Percentiles rank a stretch among this genome's conserved stretches.
Evolutionary conservation across 2,797 vertebrate genomes (phyloP).

Genomic region (Bucorvus abyssinicus): DNA sequence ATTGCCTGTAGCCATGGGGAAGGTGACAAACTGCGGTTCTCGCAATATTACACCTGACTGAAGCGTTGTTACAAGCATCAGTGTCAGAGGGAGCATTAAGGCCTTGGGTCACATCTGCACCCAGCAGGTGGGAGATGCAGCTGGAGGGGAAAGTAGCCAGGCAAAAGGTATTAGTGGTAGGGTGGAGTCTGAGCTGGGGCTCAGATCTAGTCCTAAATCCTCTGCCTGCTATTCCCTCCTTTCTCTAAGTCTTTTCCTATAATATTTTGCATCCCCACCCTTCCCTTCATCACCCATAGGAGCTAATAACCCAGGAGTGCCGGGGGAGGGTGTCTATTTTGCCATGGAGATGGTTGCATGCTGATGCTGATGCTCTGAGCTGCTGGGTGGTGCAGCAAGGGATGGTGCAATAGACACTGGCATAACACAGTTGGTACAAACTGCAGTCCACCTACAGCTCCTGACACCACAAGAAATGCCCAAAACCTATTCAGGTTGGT

Average conservation of each 20-base stretch:
- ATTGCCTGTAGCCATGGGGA: neutral
- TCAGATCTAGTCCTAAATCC: neutral
- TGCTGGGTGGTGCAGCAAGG: neutral
- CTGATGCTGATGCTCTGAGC: neutral
- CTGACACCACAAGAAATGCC: neutral
- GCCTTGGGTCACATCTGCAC: neutral
- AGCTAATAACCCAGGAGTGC: fast-evolving
- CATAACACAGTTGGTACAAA: fast-evolving
- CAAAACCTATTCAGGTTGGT: neutral
- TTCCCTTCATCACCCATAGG: neutral
- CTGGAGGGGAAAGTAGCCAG: neutral
- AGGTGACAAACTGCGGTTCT: neutral
- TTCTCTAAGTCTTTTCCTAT: neutral
- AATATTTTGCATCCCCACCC: neutral
- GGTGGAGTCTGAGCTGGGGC: neutral
- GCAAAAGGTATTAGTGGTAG: neutral
- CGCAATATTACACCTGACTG: neutral
- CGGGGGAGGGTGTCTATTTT: fast-evolving
- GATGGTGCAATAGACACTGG: neutral
- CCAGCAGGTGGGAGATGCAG: neutral
- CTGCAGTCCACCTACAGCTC: neutral
- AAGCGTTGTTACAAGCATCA: neutral
- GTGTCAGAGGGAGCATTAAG: neutral
- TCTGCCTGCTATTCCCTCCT: neutral
- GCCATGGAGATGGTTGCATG: neutral